These are phyloP conservation scores for Montipora cactus DNA, from an alignment of 64 coral and sea anemone species.

Conservation along the genomic window DNA sequence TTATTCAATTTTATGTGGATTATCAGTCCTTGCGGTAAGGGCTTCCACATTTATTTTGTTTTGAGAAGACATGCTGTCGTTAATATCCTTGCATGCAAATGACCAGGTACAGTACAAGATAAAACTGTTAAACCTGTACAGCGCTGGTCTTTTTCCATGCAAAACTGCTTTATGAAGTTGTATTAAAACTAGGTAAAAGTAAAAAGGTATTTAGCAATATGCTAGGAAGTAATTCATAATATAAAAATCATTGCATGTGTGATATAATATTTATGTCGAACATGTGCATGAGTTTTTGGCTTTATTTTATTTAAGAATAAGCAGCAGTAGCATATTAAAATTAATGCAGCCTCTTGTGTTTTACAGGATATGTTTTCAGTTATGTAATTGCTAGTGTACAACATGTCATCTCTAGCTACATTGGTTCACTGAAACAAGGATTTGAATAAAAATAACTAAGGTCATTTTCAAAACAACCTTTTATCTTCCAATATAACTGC, in stretches of 20 bases:
- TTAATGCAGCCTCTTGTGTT: not conserved
- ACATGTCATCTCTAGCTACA: not conserved
- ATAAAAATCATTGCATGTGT: not conserved
- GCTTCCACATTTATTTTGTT: not conserved
- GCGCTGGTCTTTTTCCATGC: not conserved
- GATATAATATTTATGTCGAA: conserved; percentile 62
- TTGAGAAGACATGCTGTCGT: not conserved
- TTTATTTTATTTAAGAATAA: conserved; percentile 18
- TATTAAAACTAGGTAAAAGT: not conserved
- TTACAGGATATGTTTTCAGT: not conserved
- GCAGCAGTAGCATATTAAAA: not conserved
- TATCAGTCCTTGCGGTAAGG: not conserved
- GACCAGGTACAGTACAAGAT: not conserved
- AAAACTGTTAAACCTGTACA: not conserved
- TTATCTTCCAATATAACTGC: no score
- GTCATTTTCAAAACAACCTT: not conserved
- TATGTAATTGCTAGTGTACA: not conserved
- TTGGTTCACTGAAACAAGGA: no score
- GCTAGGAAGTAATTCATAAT: not conserved
- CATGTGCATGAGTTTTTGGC: not conserved
- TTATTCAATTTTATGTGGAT: not conserved
- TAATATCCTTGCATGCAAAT: not conserved
- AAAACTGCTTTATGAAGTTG: not conserved
- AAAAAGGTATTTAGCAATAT: not conserved
- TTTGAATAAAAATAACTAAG: no score